A percentile compares a stretch with the other conserved stretches of the same genome.
phyloP scores from a whole-genome alignment of 53 echinoderm and acorn worm genomes.

The Mesocentrotus franciscanus region DNA sequence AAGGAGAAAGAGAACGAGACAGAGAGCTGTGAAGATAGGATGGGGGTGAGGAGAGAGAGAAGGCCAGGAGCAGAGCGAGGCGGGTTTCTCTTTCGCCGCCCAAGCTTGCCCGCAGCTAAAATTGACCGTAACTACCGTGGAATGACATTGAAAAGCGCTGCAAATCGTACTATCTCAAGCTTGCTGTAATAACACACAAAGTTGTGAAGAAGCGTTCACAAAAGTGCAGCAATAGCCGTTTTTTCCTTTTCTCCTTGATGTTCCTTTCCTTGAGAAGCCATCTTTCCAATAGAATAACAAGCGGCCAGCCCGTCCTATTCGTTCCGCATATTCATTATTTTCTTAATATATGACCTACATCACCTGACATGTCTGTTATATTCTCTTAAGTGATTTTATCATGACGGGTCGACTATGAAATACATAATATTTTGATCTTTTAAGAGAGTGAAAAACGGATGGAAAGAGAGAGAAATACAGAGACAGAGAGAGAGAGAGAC shows the following conservation, averaged over 20 bases:
- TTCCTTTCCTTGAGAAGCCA: neutral
- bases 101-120: slow-evolving; percentile 35
- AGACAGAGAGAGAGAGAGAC: neutral
- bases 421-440: too few relatives aligned
- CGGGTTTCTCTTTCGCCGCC: neutral
- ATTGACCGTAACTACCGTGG: slow-evolving; percentile 50
- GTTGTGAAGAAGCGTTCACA: slow-evolving; percentile 27
- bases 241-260: neutral
- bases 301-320: neutral
- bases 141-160: slow-evolving; percentile 57
- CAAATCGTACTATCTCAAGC: slow-evolving; percentile 42
- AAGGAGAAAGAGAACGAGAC: slow-evolving; percentile 29
- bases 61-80: neutral
- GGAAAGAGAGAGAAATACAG: neutral
- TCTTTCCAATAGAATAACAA: neutral
- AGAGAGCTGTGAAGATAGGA: neutral
- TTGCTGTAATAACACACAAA: slow-evolving; percentile 58
- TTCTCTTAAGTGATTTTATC: neutral
- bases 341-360: neutral
- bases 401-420: neutral
- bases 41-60: neutral
- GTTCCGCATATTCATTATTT: neutral
- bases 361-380: neutral
- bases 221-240: slow-evolving; percentile 20
- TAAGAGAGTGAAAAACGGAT: neutral